A percentile compares a stretch with the other conserved stretches of the same genome.
Evolutionary conservation across 2,888 invertebrate species (phyloP).

Genomic region (Linnaemya vulpina): DNA sequence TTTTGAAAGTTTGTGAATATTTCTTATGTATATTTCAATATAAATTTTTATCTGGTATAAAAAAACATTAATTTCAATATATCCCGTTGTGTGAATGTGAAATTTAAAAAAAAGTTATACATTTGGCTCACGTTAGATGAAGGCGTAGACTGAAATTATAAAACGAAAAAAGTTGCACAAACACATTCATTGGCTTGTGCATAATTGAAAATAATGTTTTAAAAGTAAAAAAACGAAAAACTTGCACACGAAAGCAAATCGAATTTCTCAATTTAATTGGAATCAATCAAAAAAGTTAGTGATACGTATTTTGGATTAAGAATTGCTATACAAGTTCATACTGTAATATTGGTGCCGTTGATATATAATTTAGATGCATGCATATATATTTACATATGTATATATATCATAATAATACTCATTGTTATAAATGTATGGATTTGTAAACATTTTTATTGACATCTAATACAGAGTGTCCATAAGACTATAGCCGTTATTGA

Average conservation of each 20-base stretch:
- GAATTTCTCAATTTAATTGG: not conserved
- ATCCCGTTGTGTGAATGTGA: not conserved
- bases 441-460: too few relatives aligned
- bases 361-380: too few relatives aligned
- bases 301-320: not conserved
- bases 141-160: constrained; percentile 47
- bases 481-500: too few relatives aligned
- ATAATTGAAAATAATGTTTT: constrained; percentile 16
- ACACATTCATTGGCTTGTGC: constrained; percentile 18
- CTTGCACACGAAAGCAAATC: constrained; percentile 37
- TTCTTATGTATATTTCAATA: not conserved
- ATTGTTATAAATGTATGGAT: too few relatives aligned
- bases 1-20: constrained; percentile 26
- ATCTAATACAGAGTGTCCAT: too few relatives aligned
- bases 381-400: too few relatives aligned
- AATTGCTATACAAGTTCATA: not conserved
- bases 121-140: constrained; percentile 1
- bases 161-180: constrained; percentile 21
- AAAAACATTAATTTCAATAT: not conserved
- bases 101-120: constrained; percentile 1
- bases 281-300: constrained; percentile 2
- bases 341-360: too few relatives aligned
- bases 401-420: too few relatives aligned
- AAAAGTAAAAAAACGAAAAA: constrained; percentile 5
- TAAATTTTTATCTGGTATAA: constrained; percentile 40